A percentile compares a stretch with the other conserved stretches of the same genome.
Conservation (phyloP, 2,113 vertebrate species). For the Leptodactylus fuscus region DNA sequence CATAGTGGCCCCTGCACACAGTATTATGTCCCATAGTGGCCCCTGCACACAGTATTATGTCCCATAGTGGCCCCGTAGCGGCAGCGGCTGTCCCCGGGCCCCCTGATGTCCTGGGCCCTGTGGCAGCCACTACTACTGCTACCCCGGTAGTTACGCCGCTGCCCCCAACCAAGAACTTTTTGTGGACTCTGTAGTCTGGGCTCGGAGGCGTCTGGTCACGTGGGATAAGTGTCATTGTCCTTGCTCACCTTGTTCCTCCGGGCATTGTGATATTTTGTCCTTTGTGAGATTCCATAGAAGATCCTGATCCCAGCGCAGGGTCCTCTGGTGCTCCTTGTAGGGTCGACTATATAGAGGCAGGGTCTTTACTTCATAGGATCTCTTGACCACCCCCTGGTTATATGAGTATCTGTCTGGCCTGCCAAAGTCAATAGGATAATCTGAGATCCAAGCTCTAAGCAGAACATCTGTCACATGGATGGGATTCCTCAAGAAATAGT, state of each 20-base stretch:
- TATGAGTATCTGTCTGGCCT: slow-evolving; percentile 22
- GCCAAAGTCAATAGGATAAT: slow-evolving; percentile 42
- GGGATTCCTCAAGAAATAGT: slow-evolving; percentile 69
- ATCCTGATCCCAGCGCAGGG: slow-evolving; percentile 68
- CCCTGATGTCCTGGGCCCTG: too few relatives aligned
- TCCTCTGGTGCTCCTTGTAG: slow-evolving; percentile 72
- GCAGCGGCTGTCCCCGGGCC: too few relatives aligned
- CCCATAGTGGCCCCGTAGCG: too few relatives aligned
- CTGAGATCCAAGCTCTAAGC: slow-evolving; percentile 65
- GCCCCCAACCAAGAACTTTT: too few relatives aligned
- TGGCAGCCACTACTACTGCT: too few relatives aligned
- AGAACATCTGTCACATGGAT: slow-evolving; percentile 67
- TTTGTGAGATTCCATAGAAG: slow-evolving; percentile 61
- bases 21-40: too few relatives aligned
- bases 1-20: too few relatives aligned
- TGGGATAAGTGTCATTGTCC: too few relatives aligned
- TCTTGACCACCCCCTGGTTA: slow-evolving; percentile 55
- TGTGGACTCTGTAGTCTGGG: too few relatives aligned
- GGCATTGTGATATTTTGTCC: slow-evolving; percentile 61
- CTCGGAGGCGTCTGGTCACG: too few relatives aligned
- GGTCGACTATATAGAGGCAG: slow-evolving; percentile 69
- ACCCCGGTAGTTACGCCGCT: too few relatives aligned
- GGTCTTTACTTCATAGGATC: slow-evolving; percentile 64
- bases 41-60: too few relatives aligned
- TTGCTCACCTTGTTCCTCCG: slow-evolving; percentile 69